Evolutionary conservation across 2,797 vertebrate genomes (phyloP), one percentile per base, ranked within the genome.

Genomic region (Malacoctenus gilli): DNA sequence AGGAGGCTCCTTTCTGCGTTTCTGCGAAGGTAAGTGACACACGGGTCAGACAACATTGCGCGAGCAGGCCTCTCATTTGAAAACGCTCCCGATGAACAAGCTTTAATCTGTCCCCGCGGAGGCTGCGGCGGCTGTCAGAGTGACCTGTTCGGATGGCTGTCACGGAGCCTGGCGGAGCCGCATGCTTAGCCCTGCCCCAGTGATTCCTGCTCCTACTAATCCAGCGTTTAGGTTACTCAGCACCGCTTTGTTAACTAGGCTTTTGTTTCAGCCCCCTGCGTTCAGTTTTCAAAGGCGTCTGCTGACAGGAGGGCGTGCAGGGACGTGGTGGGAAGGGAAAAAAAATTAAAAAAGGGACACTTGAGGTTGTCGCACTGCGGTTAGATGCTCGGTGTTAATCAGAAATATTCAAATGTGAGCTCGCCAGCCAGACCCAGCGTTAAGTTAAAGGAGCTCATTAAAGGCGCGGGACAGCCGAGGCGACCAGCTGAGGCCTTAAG

Each of bases 81-180:
- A 91, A 89, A 87, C 80, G 85, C 86, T 83, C 70, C n/a, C 78
- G 76, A 92, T 91, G 90, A 92, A 85, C 85, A 74, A 59, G 85
- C 51, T 82, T n/a, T 88, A 92, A 92, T 92, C 83, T 87, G 87
- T 92, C 89, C 79, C 70, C 46, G 54, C 84, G 92, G 88, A 85
- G 82, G 79, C 11, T 18, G 48, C 2, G 5, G 80, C 54, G 57
- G 87, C 83, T 91, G 89, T 93, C 91, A 90, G 83, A 92, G 86
- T 91, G 88, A 92, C 92, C 89, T 89, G 91, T 93, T 89, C 92
- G 82, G 89, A 93, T 71, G 87, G 82, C 80, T 89, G 87, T 93
- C 88, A 90, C 86, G 57, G 80, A 41, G 65, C 71, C 77, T 89
- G 88, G 91, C 90, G 92, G 88, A 89, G 61, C 80, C 78, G 85